A percentile compares a stretch with the other conserved stretches of the same genome.
These are phyloP conservation scores for Henicopernis longicauda DNA, from an alignment of 2,113 vertebrate species.

Conservation along the genomic window DNA sequence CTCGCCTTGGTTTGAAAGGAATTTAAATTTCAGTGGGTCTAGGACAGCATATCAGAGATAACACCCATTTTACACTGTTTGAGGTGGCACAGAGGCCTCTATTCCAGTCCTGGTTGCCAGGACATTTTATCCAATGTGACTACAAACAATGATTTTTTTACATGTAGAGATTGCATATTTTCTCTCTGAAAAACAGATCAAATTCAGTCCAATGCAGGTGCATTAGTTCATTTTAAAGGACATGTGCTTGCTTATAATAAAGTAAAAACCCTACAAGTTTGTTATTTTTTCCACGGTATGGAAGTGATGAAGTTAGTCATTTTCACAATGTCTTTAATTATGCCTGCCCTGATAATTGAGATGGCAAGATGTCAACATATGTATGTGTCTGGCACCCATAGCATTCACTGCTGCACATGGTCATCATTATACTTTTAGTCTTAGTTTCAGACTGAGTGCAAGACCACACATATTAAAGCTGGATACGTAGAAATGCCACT, in stretches of 20 bases:
- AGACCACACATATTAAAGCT: not conserved
- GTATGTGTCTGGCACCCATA: not conserved
- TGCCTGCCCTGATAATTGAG: not conserved
- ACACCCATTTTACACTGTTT: not conserved
- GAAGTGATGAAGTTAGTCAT: not conserved
- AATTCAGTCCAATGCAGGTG: not conserved
- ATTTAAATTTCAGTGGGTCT: not conserved
- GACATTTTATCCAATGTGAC: not conserved
- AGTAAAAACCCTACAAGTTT: not conserved
- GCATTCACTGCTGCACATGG: not conserved
- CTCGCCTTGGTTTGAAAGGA: not conserved
- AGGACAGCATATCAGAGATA: not conserved
- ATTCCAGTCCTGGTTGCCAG: not conserved
- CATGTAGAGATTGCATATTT: not conserved
- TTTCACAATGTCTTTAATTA: not conserved
- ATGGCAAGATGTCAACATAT: not conserved
- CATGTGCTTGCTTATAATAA: not conserved
- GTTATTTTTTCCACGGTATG: not conserved
- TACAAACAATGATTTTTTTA: not conserved
- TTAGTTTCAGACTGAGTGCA: not conserved
- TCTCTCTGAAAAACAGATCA: not conserved
- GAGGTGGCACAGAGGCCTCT: not conserved
- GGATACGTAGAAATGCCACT: not conserved
- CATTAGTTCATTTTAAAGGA: not conserved
- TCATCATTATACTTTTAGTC: not conserved